phyloP scores from a whole-genome alignment of 2,797 vertebrate species.

The Heterohyrax brucei region DNA sequence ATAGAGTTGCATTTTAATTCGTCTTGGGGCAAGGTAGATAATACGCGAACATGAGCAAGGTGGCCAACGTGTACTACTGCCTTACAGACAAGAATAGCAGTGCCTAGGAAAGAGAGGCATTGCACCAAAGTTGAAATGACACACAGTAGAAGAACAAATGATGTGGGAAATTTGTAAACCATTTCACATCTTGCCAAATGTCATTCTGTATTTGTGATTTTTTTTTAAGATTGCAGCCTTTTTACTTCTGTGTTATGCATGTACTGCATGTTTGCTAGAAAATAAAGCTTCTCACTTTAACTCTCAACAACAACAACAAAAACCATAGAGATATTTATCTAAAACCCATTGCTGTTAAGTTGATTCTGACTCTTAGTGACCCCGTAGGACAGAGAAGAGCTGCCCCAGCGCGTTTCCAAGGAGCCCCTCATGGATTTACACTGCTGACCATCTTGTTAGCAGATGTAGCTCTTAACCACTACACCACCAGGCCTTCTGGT shows the following conservation, averaged over 20 bases:
- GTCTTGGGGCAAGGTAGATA: slow-evolving; percentile 49
- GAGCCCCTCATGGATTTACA: too few species aligned
- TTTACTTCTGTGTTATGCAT: not conserved
- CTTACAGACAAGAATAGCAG: not conserved
- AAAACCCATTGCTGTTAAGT: too few species aligned
- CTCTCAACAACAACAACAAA: slow-evolving; percentile 43
- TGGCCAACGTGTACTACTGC: slow-evolving; percentile 6
- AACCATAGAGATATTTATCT: too few species aligned
- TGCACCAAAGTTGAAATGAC: slow-evolving; percentile 18
- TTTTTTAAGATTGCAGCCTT: not conserved
- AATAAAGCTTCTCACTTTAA: slow-evolving; percentile 45
- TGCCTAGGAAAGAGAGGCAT: slow-evolving; percentile 34
- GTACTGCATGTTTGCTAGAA: slow-evolving; percentile 32
- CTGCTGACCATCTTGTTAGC: too few species aligned
- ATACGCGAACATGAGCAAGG: slow-evolving; percentile 30
- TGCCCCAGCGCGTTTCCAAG: too few species aligned
- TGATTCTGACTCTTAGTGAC: too few species aligned
- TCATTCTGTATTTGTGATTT: slow-evolving; percentile 34
- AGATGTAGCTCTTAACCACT: too few species aligned
- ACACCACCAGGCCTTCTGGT: too few species aligned
- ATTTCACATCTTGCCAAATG: slow-evolving; percentile 29
- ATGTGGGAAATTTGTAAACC: not conserved
- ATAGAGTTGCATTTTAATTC: slow-evolving; percentile 68
- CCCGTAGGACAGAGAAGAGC: too few species aligned
- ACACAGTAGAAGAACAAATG: not conserved